A percentile compares a stretch with the other conserved stretches of the same genome.
phyloP scores from a whole-genome alignment of 1,140 invertebrate species.

The Acromyrmex heyeri region DNA sequence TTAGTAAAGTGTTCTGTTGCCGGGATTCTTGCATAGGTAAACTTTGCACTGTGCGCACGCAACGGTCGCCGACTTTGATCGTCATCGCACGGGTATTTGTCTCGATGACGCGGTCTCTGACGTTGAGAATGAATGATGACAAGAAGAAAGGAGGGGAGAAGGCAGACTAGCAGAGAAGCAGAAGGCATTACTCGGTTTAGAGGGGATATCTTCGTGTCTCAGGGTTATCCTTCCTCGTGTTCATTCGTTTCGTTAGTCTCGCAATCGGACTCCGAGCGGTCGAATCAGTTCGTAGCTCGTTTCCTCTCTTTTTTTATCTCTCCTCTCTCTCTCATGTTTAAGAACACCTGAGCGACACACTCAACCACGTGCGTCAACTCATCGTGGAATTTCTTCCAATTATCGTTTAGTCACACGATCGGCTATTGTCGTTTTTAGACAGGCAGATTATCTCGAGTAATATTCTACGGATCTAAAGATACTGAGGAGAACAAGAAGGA shows the following conservation, averaged over 20 bases:
- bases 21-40: background rate
- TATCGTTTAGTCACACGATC: background rate
- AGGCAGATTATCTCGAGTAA: background rate
- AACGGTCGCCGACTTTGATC: conserved; percentile 32
- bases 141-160: background rate
- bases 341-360: too few relatives aligned
- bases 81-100: conserved; percentile 31
- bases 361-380: background rate
- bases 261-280: conserved; percentile 70
- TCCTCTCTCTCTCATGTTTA: background rate
- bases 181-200: conserved; percentile 9
- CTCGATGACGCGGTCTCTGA: conserved; percentile 26
- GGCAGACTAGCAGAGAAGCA: background rate
- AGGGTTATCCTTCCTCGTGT: conserved; percentile 20
- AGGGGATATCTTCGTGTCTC: conserved; percentile 56
- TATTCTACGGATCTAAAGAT: conserved; percentile 1
- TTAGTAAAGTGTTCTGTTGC: background rate
- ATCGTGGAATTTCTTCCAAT: too few relatives aligned
- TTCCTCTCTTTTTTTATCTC: background rate
- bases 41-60: background rate
- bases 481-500: background rate
- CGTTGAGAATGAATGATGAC: background rate
- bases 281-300: conserved; percentile 70
- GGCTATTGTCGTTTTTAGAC: background rate
- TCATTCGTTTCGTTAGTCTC: conserved; percentile 64